These are phyloP conservation scores for Acanthoscelides obtectus DNA, from an alignment of 2,888 invertebrate genomes.

Conservation along the genomic window DNA sequence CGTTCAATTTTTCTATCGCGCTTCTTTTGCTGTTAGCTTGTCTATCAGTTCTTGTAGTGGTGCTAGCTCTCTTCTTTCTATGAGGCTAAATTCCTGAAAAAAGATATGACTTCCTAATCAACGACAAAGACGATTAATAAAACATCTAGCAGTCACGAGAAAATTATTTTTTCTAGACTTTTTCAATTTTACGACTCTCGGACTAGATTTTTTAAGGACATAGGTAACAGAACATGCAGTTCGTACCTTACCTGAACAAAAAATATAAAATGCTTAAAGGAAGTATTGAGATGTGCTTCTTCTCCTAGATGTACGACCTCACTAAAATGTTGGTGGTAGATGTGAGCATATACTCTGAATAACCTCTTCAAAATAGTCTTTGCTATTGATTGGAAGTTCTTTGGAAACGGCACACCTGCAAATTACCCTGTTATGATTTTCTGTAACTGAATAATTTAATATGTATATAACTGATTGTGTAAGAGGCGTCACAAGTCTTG, in stretches of 20 bases:
- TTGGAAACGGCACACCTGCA: conserved; percentile 92
- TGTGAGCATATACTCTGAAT: conserved; percentile 98
- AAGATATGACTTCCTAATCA: not conserved
- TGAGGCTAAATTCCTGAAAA: conserved; percentile 92
- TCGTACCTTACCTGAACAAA: conserved; percentile 21
- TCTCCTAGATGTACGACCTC: conserved; percentile 97
- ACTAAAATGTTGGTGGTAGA: conserved; percentile 98
- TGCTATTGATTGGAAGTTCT: conserved; percentile 93
- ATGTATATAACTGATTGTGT: too few relatives aligned
- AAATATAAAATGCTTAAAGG: conserved; percentile 92
- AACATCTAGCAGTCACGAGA: too few relatives aligned
- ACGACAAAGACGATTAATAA: too few relatives aligned
- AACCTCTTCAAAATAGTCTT: conserved; percentile 97
- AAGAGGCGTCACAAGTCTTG: too few relatives aligned
- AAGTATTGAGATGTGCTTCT: conserved; percentile 98
- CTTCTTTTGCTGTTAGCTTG: conserved; percentile 86
- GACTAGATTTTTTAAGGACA: not conserved
- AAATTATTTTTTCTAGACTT: too few relatives aligned
- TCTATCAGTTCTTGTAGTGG: conserved; percentile 97
- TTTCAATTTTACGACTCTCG: too few relatives aligned
- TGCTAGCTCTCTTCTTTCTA: conserved; percentile 93
- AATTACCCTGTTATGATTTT: too few relatives aligned
- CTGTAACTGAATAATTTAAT: too few relatives aligned
- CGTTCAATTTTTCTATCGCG: conserved; percentile 58
- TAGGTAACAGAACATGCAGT: not conserved